A percentile compares a stretch with the other conserved stretches of the same genome.
Evolutionary conservation across 2,797 vertebrate genomes (phyloP).

Genomic region (Nasua narica): DNA sequence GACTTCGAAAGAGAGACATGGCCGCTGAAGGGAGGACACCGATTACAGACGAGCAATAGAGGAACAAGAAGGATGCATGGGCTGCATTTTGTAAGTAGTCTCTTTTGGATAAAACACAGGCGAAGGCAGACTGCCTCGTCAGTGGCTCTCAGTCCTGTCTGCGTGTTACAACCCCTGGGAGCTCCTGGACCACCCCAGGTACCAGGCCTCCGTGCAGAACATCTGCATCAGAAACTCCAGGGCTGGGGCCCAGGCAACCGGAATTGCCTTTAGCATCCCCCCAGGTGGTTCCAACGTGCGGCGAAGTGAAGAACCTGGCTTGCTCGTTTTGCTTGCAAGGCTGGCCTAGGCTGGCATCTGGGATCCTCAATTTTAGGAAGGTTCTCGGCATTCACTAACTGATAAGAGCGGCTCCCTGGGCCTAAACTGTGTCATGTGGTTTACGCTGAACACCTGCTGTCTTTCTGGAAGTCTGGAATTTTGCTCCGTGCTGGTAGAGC

Average conservation of each 20-base stretch:
- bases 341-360: not conserved
- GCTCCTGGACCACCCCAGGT: too few species aligned
- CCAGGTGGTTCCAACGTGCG: not conserved
- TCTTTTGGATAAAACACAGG: not conserved
- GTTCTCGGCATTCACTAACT: not conserved
- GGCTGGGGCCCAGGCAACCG: not conserved
- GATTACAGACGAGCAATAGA: not conserved
- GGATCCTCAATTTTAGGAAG: not conserved
- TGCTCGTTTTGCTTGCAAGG: too few species aligned
- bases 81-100: not conserved
- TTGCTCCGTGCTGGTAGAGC: not conserved
- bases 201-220: not conserved
- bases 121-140: not conserved
- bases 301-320: not conserved
- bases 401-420: not conserved
- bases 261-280: not conserved
- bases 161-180: not conserved
- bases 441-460: not conserved
- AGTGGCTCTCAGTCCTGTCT: not conserved
- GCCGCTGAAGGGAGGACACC: not conserved
- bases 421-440: not conserved
- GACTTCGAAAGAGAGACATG: not conserved
- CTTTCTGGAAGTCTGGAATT: not conserved
- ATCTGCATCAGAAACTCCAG: not conserved
- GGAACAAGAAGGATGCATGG: not conserved